Evolutionary conservation across 2,888 invertebrate species (phyloP).

Genomic region (Odontocerum albicorne): DNA sequence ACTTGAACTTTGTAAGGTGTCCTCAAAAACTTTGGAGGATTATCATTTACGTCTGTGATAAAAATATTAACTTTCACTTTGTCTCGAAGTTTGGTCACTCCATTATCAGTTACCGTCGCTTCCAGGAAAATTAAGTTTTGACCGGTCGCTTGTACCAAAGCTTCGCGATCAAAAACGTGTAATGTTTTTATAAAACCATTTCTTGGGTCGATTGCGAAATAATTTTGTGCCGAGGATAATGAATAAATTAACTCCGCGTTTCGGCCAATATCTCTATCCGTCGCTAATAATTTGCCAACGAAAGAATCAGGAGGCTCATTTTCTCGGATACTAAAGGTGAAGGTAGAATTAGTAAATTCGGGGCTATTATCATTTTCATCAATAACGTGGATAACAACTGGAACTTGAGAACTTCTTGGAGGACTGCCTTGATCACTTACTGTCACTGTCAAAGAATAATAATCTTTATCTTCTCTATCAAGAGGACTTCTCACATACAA

Average conservation of each 20-base stretch:
- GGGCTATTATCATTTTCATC: constrained; percentile 98
- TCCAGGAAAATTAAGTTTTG: constrained; percentile 81
- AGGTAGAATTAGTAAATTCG: constrained; percentile 86
- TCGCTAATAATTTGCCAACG: constrained; percentile 88
- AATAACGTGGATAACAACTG: constrained; percentile 88
- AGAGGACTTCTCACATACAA: constrained; percentile 83
- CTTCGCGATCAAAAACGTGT: constrained; percentile 87
- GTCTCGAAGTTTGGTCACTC: constrained; percentile 71
- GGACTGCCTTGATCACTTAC: constrained; percentile 82
- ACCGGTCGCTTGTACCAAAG: constrained; percentile 73
- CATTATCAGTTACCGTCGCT: constrained; percentile 86
- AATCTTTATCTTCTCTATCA: constrained; percentile 89
- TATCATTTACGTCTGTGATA: constrained; percentile 90
- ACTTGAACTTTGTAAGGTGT: constrained; percentile 87
- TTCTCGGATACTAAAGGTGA: constrained; percentile 86
- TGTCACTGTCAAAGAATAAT: constrained; percentile 84
- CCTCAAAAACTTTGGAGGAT: constrained; percentile 80
- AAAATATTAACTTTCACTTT: constrained; percentile 86
- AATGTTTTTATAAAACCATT: constrained; percentile 89
- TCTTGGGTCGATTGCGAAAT: constrained; percentile 85
- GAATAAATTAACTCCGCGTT: constrained; percentile 90
- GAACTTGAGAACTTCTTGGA: constrained; percentile 79
- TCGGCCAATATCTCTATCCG: constrained; percentile 86
- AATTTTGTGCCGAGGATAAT: constrained; percentile 70
- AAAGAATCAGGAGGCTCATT: constrained; percentile 88